These are phyloP conservation scores for Halictus quadricinctus DNA, from an alignment of 2,888 invertebrate genomes.

Conservation along the genomic window DNA sequence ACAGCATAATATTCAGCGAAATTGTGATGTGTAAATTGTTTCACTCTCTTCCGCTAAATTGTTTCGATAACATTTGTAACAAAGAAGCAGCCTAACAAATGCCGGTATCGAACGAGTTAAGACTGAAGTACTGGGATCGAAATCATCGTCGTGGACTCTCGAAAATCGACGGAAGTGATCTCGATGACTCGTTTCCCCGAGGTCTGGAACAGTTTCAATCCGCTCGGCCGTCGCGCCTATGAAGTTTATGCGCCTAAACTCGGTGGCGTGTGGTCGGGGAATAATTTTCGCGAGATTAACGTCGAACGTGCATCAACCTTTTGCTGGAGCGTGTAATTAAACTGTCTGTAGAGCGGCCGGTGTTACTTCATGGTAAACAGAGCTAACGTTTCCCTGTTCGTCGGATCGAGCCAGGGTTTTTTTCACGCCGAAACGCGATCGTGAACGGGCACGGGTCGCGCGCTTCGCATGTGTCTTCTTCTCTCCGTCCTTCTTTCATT, in stretches of 20 bases:
- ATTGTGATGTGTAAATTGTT: no score
- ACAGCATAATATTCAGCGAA: no score
- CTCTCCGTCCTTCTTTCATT: background rate
- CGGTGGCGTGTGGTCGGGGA: slow-evolving; percentile 49
- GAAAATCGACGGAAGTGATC: background rate
- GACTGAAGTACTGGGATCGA: no score
- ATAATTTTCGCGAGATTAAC: slow-evolving; percentile 55
- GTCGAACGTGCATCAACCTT: slow-evolving; percentile 59
- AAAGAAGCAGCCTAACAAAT: no score
- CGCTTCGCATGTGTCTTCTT: background rate
- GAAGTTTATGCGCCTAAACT: slow-evolving; percentile 53
- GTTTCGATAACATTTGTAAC: no score
- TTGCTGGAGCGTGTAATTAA: slow-evolving; percentile 62
- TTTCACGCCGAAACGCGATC: slow-evolving; percentile 23
- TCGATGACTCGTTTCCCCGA: background rate
- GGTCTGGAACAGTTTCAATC: slow-evolving; percentile 26
- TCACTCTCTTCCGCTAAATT: no score
- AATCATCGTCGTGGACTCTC: background rate
- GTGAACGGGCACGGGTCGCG: background rate
- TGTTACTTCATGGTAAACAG: slow-evolving; percentile 48
- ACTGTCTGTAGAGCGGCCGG: slow-evolving; percentile 49
- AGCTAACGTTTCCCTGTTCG: slow-evolving; percentile 32
- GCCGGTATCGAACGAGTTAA: no score
- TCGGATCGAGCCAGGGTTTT: slow-evolving; percentile 7
- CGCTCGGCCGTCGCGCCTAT: slow-evolving; percentile 33